These are phyloP conservation scores for Peromyscus leucopus DNA, from an alignment of 2,113 vertebrate genomes.

Conservation along the genomic window DNA sequence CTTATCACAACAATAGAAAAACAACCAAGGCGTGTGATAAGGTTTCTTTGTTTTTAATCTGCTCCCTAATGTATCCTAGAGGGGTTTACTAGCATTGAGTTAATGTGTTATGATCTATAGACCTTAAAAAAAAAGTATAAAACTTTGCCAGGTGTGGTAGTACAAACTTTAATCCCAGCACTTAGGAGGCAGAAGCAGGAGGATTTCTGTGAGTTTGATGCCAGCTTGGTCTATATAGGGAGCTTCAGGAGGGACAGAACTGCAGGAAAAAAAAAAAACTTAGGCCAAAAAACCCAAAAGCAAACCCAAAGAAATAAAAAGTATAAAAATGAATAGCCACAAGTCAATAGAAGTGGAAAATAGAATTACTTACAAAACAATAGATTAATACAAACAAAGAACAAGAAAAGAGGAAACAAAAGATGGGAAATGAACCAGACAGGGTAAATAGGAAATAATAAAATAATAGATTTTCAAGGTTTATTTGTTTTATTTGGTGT, in stretches of 20 bases:
- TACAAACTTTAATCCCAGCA: not conserved
- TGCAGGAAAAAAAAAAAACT: not conserved
- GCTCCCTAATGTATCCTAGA: not conserved
- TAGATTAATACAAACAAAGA: constrained; percentile 8
- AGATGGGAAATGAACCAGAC: not conserved
- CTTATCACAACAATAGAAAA: not conserved
- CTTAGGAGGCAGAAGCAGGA: not conserved
- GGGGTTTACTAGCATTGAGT: constrained; percentile 14
- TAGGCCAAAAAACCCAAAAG: not conserved
- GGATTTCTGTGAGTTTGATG: not conserved
- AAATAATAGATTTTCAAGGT: constrained; percentile 37
- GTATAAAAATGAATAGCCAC: not conserved
- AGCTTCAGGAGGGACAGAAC: not conserved
- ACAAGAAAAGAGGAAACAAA: not conserved
- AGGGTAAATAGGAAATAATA: constrained; percentile 11
- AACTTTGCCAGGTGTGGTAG: not conserved
- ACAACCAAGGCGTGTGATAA: not conserved
- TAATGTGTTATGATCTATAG: not conserved
- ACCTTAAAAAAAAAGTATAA: not conserved
- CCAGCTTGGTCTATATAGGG: not conserved
- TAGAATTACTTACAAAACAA: not conserved
- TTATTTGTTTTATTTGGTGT: not conserved
- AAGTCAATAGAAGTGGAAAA: not conserved
- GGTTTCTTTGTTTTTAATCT: constrained; percentile 2
- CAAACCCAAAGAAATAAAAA: not conserved